phyloP scores from a whole-genome alignment of 2,113 vertebrate species.

The Aphelocoma coerulescens region DNA sequence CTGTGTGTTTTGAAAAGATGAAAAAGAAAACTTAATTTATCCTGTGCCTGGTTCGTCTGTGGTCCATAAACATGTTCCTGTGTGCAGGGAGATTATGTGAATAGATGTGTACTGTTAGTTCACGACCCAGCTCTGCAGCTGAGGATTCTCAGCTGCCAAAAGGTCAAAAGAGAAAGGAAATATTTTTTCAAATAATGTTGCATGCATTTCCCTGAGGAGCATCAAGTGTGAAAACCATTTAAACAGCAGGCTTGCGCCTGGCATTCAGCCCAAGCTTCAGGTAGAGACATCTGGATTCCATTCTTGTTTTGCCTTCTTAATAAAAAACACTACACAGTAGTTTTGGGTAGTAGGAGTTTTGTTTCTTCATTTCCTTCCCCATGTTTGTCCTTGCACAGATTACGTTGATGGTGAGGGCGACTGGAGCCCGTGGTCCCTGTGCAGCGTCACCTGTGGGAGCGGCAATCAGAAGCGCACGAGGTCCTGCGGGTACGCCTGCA shows the following conservation, averaged over 20 bases:
- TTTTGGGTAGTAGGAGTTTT: background rate
- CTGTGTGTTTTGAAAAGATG: background rate
- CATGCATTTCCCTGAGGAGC: slow-evolving; percentile 40
- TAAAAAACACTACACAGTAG: slow-evolving; percentile 39
- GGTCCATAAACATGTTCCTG: slow-evolving; percentile 33
- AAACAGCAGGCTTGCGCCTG: slow-evolving; percentile 70
- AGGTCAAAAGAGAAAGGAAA: slow-evolving; percentile 63
- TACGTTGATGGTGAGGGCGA: slow-evolving; percentile 91
- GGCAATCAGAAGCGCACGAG: slow-evolving; percentile 92
- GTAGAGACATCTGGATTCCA: slow-evolving; percentile 76
- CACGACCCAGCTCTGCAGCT: slow-evolving; percentile 13
- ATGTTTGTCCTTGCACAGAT: slow-evolving; percentile 71
- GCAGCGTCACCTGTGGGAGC: slow-evolving; percentile 89
- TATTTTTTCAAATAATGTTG: slow-evolving; percentile 61
- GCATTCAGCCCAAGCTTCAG: slow-evolving; percentile 47
- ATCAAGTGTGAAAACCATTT: slow-evolving; percentile 71
- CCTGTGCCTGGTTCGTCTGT: background rate
- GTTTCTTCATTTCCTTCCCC: background rate
- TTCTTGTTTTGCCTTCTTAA: slow-evolving; percentile 58
- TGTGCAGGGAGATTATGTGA: slow-evolving; percentile 1
- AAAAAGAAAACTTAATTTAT: background rate
- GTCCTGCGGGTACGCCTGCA: slow-evolving; percentile 93
- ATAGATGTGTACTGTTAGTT: slow-evolving; percentile 30
- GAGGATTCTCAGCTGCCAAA: slow-evolving; percentile 43
- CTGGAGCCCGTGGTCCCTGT: slow-evolving; percentile 92